These are phyloP conservation scores for Cephalopachus bancanus DNA, from an alignment of 2,797 vertebrate species.

Conservation along the genomic window DNA sequence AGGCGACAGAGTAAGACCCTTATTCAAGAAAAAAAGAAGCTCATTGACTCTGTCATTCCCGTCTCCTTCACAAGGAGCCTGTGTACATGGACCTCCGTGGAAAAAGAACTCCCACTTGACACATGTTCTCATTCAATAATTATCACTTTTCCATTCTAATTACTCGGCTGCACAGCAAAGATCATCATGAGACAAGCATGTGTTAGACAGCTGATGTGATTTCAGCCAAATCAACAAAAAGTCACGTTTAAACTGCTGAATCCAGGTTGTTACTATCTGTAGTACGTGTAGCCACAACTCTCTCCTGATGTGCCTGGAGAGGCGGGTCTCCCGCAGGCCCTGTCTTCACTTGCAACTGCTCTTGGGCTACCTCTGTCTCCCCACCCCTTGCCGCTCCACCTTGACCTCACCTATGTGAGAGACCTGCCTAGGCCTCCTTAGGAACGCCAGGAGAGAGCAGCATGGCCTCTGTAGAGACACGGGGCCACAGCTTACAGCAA, in stretches of 20 bases:
- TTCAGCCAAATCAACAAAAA: not conserved
- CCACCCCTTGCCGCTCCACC: no score
- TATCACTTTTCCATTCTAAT: not conserved
- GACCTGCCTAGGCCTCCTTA: no score
- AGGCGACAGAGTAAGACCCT: no score
- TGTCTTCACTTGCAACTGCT: not conserved
- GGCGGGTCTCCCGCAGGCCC: not conserved
- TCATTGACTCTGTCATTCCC: fast-evolving
- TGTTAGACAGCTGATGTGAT: not conserved
- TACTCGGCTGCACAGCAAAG: not conserved
- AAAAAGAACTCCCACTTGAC: not conserved
- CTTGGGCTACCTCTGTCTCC: not conserved
- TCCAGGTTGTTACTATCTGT: no score
- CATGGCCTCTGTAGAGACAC: not conserved
- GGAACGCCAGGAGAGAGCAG: no score
- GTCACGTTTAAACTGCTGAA: not conserved
- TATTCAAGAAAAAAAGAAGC: not conserved
- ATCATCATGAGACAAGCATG: no score
- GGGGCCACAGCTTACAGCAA: fast-evolving
- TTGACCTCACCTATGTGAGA: not conserved
- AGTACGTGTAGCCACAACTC: fast-evolving
- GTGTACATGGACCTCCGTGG: not conserved
- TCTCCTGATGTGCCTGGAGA: not conserved
- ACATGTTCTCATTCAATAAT: no score
- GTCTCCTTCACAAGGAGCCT: no score